Percentiles rank a stretch among this genome's conserved stretches.
Conservation (phyloP, 2,888 invertebrate genomes). For the Ophion obscuratus region DNA sequence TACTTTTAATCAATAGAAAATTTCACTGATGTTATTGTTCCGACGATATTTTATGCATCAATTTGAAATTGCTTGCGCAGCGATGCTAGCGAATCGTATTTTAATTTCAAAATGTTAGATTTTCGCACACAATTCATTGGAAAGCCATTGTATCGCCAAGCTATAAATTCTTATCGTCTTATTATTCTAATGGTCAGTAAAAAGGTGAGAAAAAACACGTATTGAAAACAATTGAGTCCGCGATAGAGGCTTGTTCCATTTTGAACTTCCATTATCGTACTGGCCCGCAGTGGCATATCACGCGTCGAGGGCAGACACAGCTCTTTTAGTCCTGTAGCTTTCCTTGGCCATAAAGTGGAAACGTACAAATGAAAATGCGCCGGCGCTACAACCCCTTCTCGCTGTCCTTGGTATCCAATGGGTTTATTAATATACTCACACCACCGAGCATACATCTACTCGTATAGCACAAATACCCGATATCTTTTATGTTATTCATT, state of each 20-base stretch:
- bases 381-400: constrained; percentile 57
- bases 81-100: not conserved
- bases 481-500: constrained; percentile 47
- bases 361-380: constrained; percentile 48
- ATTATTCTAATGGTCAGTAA: not conserved
- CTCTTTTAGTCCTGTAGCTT: constrained; percentile 52
- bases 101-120: not conserved
- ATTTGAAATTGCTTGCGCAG: not conserved
- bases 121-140: not conserved
- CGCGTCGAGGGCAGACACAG: constrained; percentile 23
- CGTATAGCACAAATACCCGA: constrained; percentile 18
- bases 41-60: not conserved
- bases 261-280: constrained; percentile 54
- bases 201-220: constrained; percentile 50
- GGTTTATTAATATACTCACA: constrained; percentile 24
- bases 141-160: not conserved
- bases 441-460: constrained; percentile 29
- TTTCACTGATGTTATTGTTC: not conserved
- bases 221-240: constrained; percentile 17
- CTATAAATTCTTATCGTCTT: not conserved
- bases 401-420: constrained; percentile 41
- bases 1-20: not conserved
- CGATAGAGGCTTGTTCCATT: constrained; percentile 17
- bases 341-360: constrained; percentile 17
- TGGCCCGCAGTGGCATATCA: constrained; percentile 41